These are phyloP conservation scores for Drosophila maculinotata DNA, from an alignment of 2,888 invertebrate species.

Conservation along the genomic window DNA sequence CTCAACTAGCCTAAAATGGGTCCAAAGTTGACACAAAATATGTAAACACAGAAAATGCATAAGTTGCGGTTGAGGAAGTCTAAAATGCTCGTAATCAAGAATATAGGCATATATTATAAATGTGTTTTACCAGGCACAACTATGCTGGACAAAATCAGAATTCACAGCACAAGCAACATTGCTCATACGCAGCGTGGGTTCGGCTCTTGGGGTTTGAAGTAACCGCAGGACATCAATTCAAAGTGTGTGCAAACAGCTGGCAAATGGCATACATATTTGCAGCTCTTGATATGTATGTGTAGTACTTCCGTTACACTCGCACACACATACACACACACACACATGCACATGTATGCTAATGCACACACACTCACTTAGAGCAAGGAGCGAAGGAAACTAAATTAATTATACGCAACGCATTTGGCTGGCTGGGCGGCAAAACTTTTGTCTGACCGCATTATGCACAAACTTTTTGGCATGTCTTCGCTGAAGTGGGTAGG, in stretches of 20 bases:
- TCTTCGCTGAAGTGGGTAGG: not conserved
- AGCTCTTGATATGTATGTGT: conserved; percentile 11
- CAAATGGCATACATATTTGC: conserved; percentile 27
- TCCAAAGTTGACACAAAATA: too few relatives aligned
- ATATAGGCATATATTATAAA: too few relatives aligned
- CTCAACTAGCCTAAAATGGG: too few relatives aligned
- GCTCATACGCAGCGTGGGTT: too few relatives aligned
- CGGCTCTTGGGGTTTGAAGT: too few relatives aligned
- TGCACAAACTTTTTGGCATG: conserved; percentile 51
- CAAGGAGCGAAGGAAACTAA: conserved; percentile 43
- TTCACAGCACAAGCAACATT: too few relatives aligned
- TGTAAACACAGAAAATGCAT: too few relatives aligned
- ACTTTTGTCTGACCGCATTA: conserved; percentile 60
- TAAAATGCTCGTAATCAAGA: too few relatives aligned
- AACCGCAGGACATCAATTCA: conserved; percentile 34
- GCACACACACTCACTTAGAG: conserved; percentile 1
- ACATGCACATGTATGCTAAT: too few relatives aligned
- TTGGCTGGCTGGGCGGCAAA: conserved; percentile 37
- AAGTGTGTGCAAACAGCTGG: conserved; percentile 32
- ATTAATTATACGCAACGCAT: conserved; percentile 59
- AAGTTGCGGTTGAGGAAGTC: too few relatives aligned
- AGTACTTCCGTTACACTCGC: conserved; percentile 1
- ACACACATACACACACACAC: not conserved
- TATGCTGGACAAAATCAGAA: too few relatives aligned
- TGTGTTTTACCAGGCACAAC: too few relatives aligned